Evolutionary conservation across 2,888 invertebrate genomes (phyloP), one percentile per base, ranked within the genome.

Genomic region (Odontocolon sp.): DNA sequence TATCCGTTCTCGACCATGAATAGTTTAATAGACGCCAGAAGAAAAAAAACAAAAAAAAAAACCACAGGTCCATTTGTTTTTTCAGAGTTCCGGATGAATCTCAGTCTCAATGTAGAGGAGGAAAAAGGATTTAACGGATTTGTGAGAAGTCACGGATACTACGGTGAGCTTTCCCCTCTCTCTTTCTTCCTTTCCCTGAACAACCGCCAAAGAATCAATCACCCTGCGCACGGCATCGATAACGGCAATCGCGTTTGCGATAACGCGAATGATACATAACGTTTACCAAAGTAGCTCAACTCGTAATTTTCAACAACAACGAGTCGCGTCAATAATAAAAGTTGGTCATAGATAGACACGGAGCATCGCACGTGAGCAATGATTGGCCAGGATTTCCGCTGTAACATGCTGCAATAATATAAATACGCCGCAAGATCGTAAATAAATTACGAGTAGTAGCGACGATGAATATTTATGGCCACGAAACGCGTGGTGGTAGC

Each of bases 401-500:
- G n/a, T n/a, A n/a, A n/a, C n/a, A n/a, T 9, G 11, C 16, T 6
- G 28, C 28, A 50, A 69, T 69, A 47, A 77, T 77, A 52, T 59
- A 52, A 73, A 77, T 61, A 54, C 38, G 69, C 42, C 68, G 28
- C 38, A 54, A 66, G 68, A 78, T 77, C 77, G 75, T 81, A 77
- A 81, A 80, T 78, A 78, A 72, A 81, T 81, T 74, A 69, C 52
- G 74, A 68, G 74, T 67, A 66, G 77, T 36, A 66, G 45, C 61
- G 45, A 26, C 66, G 68, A 80, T 80, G 72, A 77, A 80, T 80
- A 81, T 81, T 80, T 80, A 81, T 80, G 64, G 26, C 33, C 66
- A 56, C 50, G 70, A 59, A 73, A 64, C 64, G 26, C 36, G 23
- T 26, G 28, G n/a, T 4, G n/a, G 23, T 18, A 31, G 14, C 36